Evolutionary conservation across 2,113 vertebrate genomes (phyloP), one percentile per base, ranked within the genome.

Genomic region (Microcebus tavaratra): DNA sequence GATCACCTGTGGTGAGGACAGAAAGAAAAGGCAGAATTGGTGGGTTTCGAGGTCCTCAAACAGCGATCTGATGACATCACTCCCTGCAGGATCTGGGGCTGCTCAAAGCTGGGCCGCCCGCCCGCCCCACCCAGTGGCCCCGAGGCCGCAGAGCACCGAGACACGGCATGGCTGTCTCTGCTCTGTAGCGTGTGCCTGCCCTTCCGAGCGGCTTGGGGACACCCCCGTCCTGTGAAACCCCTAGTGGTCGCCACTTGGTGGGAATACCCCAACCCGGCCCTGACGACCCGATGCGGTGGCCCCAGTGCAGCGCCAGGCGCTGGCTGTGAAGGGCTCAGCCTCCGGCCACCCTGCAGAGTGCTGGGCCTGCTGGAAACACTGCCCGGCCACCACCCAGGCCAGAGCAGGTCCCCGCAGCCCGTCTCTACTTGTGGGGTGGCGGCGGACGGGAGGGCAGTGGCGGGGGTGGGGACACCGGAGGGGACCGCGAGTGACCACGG

Each of bases 1-100:
- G 98, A 99, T 99, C 88, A 99, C 99, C 99, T 99, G 98, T 36
- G 97, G 92, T 31, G 61, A 65, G 20, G 34, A 96, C 95, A 93
- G 57, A 97, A 80, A 97, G 84, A 2, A 98, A 92, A 91, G 95
- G 75, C 89, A 93, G 83, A 18, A 76, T 97, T 75, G 95, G 23
- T 4, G 4, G 73, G 50, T 23, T 36, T 57, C 2, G 0, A 63
- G 68, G 87, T 39, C 86, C 59, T 53, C 7, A 6, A 1, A 57
- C 0, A 0, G 0, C 18, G 45, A 6, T 0, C 0, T 0, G 1
- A 0, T 13, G 45, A 31, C 4, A 0, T 5, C 14, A 8, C 45
- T 2, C 55, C 21, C 34, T 1, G 20, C 45, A 10, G 73, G 59
- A 17, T 3, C 0, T 6, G 45, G 86, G 45, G 68, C 23, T 8